Conservation (phyloP, 2,888 invertebrate genomes). For the Campopleginae sp. region DNA sequence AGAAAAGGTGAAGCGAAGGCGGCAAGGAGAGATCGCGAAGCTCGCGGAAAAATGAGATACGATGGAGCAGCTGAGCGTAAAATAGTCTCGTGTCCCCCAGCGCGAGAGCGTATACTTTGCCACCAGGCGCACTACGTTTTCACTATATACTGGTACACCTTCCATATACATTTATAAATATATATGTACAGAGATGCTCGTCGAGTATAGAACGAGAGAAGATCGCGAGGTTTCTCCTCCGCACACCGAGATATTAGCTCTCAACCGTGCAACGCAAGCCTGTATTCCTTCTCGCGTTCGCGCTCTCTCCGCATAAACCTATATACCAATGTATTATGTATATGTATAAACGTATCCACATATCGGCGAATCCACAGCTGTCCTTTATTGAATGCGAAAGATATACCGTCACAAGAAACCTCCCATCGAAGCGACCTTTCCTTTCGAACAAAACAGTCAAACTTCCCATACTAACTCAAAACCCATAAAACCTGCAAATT, state of each 20-base stretch:
- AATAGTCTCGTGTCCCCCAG: conserved; percentile 77
- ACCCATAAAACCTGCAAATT: not conserved
- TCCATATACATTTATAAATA: conserved; percentile 7
- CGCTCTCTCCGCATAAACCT: conserved; percentile 54
- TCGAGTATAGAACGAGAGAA: conserved; percentile 30
- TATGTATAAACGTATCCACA: conserved; percentile 35
- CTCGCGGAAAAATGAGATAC: conserved; percentile 81
- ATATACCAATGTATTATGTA: conserved; percentile 42
- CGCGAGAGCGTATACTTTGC: conserved; percentile 63
- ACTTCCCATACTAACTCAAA: conserved; percentile 5
- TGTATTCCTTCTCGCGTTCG: conserved; percentile 58
- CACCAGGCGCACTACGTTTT: conserved; percentile 60
- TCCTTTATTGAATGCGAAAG: conserved; percentile 70
- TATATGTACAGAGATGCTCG: not conserved
- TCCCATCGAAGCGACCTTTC: conserved; percentile 29
- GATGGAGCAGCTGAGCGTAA: conserved; percentile 82
- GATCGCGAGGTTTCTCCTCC: conserved; percentile 56
- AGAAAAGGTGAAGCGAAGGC: conserved; percentile 53
- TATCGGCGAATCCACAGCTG: conserved; percentile 61
- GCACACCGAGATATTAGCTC: conserved; percentile 68
- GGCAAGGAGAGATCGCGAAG: conserved; percentile 71
- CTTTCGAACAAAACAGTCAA: conserved; percentile 36
- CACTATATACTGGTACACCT: conserved; percentile 28
- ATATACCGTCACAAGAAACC: conserved; percentile 60
- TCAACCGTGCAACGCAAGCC: conserved; percentile 58